Base-by-base conservation (phyloP, 2,113 vertebrate genomes). In the Emydocephalus ijimae region DNA sequence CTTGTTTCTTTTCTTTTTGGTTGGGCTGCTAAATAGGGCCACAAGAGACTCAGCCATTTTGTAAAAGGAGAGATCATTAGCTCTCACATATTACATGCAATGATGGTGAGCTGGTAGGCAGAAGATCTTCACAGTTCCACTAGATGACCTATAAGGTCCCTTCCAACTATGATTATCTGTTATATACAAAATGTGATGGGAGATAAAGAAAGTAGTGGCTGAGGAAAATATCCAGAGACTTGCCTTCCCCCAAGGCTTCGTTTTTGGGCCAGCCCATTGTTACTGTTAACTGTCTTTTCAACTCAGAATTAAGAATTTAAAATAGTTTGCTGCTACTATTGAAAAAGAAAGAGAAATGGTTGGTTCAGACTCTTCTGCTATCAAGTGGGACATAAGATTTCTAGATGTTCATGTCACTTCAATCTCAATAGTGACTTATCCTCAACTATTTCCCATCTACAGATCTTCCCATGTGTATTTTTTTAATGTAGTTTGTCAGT, bases 11-110 rank as follows among this genome's bases (percentile, higher is more conserved):
- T 45, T 39, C 56, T 87, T 69, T 45, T 39, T 50, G 24, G 24
- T n/a, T 52, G 24, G 50, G 86, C 48, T 52, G 0, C 0, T 93
- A 69, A 90, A 57, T 59, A 48, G 1, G 88, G 43, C 87, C 61
- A 94, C 89, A 29, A 91, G 34, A 94, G 93, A 87, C 89, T 48
- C 12, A 86, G 94, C 54, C 54, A 74, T 69, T 57, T 89, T 50
- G 39, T 39, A 50, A 74, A 59, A 93, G 24, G 92, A 57, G 91
- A 64, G 56, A 89, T 15, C 91, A 55, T 43, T 0, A 92, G 56
- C 24, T 91, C 91, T 26, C 34, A 9, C 1, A 1, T 1, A 57
- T n/a, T 29, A 14, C 87, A 10, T 64, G 86, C 86, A 52, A 9
- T 0, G 0, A 12, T 61, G 90, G 88, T 93, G 59, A 87, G 39